Base-by-base conservation (phyloP, 1,140 invertebrate genomes). In the Cotesia vestalis region DNA sequence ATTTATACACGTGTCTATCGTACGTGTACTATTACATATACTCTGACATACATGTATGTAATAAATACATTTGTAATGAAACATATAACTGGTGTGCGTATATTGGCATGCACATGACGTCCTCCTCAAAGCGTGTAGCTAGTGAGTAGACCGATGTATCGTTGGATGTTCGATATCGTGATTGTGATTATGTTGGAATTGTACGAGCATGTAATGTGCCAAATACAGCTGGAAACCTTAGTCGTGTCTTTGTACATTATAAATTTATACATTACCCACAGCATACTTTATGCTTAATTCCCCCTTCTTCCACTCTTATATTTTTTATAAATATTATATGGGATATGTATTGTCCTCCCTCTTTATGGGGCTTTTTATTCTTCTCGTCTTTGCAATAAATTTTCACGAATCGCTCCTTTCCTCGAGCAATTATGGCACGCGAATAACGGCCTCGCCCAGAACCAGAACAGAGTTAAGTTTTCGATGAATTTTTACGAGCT, bases 401-500 rank as follows among this genome's bases (percentile, higher is more conserved):
- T 64, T 64, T 64, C 38, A 17, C 62, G 62, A 64, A 64, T 64
- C 40, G 62, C 38, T 64, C 20, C 62, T 61, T 51, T 53, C 51
- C 69, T 55, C 61, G 34, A 20, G 60, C 61, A 71, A 71, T 71
- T 71, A 71, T 64, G 60, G 60, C 61, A 55, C 60, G 61, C 69
- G 60, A 63, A 55, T 55, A 63, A 71, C 69, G 60, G 69, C 46
- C 60, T 71, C 61, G 60, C 51, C 46, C 60, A 62, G 20, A 46
- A 27, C 27, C 27, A 27, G 27, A 27, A 27, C 27, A 27, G 27
- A 27, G 27, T 27, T 27, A 27, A 70, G 52, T 70, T 70, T 70
- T 70, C 68, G 68, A 70, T 70, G 59, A 70, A 70, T 70, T 70
- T 70, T 70, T 62, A 70, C 68, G 59, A 60, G 68, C 40, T 46